These are phyloP conservation scores for Geopemphigus sp. DNA, from an alignment of 1,140 invertebrate genomes.

Conservation along the genomic window DNA sequence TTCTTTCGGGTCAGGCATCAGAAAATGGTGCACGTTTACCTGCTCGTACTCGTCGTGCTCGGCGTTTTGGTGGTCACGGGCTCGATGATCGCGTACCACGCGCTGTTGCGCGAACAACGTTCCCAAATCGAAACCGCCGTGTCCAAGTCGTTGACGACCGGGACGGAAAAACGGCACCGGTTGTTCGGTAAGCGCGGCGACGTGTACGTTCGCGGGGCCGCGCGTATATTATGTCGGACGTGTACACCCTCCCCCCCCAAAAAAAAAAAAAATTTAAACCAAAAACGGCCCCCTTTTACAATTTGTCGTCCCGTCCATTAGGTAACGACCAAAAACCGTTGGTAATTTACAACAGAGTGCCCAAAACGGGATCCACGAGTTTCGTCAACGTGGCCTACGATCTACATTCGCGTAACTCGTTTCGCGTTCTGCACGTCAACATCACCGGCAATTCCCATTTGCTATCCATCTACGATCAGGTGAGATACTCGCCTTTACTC, in stretches of 20 bases:
- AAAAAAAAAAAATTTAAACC: too few relatives aligned
- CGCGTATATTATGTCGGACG: too few relatives aligned
- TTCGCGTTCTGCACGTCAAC: constrained; percentile 94
- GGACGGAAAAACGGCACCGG: background rate
- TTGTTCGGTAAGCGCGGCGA: too few relatives aligned
- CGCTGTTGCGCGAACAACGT: background rate
- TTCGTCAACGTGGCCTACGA: constrained; percentile 97
- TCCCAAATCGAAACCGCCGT: constrained; percentile 5
- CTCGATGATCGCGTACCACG: background rate
- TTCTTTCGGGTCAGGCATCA: constrained; percentile 14
- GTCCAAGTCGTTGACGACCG: background rate
- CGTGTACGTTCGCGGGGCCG: too few relatives aligned
- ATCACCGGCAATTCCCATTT: constrained; percentile 93
- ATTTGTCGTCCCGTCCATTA: too few relatives aligned
- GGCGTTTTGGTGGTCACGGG: background rate
- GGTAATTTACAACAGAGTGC: constrained; percentile 93
- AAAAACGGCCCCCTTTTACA: too few relatives aligned
- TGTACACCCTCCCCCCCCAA: too few relatives aligned
- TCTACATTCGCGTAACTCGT: constrained; percentile 87
- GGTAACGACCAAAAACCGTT: background rate
- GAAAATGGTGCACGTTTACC: constrained; percentile 24
- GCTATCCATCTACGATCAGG: constrained; percentile 88
- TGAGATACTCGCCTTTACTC: too few relatives aligned
- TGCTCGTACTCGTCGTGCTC: background rate
- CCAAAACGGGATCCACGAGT: constrained; percentile 98